Conservation (phyloP, 2,113 vertebrate species). For the Noturus placidus region DNA sequence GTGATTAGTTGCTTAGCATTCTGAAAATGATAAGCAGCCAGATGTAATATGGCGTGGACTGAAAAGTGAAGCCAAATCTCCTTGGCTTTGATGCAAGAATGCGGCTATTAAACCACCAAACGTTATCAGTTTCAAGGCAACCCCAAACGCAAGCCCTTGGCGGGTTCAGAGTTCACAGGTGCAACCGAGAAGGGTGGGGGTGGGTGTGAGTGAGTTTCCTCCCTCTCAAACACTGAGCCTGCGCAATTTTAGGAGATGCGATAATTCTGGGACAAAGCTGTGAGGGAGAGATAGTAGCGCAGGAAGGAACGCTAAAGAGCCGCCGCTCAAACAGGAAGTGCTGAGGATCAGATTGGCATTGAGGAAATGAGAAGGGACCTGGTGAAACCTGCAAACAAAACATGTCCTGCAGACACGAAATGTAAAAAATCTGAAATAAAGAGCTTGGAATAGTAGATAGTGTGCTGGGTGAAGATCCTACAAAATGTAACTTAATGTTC, state of each 20-base stretch:
- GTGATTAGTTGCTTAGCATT: not conserved
- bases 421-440: not conserved
- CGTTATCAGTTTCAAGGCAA: constrained; percentile 45
- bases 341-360: constrained; percentile 5
- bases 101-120: constrained; percentile 51
- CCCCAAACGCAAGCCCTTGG: constrained; percentile 11
- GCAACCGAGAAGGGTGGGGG: not conserved
- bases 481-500: too few relatives aligned
- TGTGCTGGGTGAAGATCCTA: not conserved
- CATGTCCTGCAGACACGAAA: not conserved
- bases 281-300: constrained; percentile 8
- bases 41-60: not conserved
- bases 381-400: not conserved
- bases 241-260: not conserved
- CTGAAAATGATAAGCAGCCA: not conserved
- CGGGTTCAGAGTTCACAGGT: constrained; percentile 53
- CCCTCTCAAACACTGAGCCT: not conserved
- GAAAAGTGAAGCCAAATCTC: constrained; percentile 60
- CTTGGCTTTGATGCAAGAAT: constrained; percentile 60
- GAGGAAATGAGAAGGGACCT: not conserved
- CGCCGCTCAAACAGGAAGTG: constrained; percentile 29
- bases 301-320: constrained; percentile 35
- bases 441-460: not conserved
- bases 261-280: constrained; percentile 17
- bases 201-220: not conserved